Evolutionary conservation across 1,140 invertebrate species (phyloP).

Genomic region (Papilio machaon): DNA sequence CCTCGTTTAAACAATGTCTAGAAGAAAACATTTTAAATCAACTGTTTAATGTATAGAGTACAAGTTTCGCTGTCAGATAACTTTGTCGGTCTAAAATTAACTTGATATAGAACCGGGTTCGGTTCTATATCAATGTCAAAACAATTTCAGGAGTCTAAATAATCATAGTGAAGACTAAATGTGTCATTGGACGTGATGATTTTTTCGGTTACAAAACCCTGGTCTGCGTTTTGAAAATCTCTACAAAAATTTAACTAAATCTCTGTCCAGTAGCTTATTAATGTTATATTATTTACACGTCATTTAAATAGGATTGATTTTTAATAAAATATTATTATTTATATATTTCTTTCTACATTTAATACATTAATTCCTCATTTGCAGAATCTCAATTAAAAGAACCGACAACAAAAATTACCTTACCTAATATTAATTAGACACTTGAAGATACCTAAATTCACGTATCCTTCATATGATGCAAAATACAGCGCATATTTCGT

Average conservation of each 20-base stretch:
- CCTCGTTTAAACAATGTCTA: background rate
- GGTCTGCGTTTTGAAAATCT: too few relatives aligned
- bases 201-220: too few relatives aligned
- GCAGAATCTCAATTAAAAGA: background rate
- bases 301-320: too few relatives aligned
- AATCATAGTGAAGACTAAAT: too few relatives aligned
- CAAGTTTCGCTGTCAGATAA: background rate
- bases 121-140: too few relatives aligned
- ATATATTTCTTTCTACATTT: background rate
- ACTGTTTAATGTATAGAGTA: background rate
- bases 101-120: too few relatives aligned
- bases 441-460: background rate
- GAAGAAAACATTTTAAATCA: background rate
- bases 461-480: background rate
- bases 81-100: background rate
- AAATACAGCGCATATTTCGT: background rate
- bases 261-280: too few relatives aligned
- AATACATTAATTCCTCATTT: background rate
- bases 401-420: background rate
- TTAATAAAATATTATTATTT: too few relatives aligned
- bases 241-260: too few relatives aligned
- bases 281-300: too few relatives aligned
- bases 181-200: too few relatives aligned
- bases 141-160: too few relatives aligned
- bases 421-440: constrained; percentile 6